Base-by-base conservation (phyloP, 1,140 invertebrate genomes). In the Phymastichus coffea region DNA sequence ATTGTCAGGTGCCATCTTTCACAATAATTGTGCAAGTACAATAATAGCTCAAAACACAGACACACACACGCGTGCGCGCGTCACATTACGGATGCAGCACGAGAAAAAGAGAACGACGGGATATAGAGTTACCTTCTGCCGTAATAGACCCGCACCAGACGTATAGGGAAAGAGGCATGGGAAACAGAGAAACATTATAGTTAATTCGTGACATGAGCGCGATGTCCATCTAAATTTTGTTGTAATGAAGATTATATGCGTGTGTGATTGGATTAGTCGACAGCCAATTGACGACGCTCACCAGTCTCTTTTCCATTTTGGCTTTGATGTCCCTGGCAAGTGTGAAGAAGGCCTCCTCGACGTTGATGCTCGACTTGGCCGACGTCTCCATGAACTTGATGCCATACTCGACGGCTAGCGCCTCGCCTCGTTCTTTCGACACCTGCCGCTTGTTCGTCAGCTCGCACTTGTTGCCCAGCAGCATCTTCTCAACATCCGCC, bases 241-340 rank as follows among this genome's bases (percentile, higher is more conserved):
- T 46, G 7, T 33, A 59, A 51, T 30, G 55, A 37, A 30, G 43
- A 60, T 30, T 20, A 22, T 22, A 41, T 8, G 40, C 8, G 14
- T 8, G 40, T 7, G 15, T n/a, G 15, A 40, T n/a, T 8, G 15
- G n/a, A 40, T n/a, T 6, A 40, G 15, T 40, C 15, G 38, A 40
- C 38, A 41, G 37, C 23, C 49, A 67, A 26, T 3, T 37, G 12
- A 35, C 19, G 12, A 51, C 67, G 78, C 84, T 82, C 83, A 94
- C 93, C 89, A 95, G 84, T 88, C 94, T 94, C 74, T 95, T 95
- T 82, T 96, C 94, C 85, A 93, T 94, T 84, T 96, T 95, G 38
- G 90, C 87, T 83, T 96, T 97, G 68, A 96, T 96, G 78, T 95
- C 93, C 71, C 91, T 87, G 23, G 95, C 95, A 70, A 97, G 83